Evolutionary conservation across 2,113 vertebrate species (phyloP).

Genomic region (Sinocyclocheilus rhinocerous): DNA sequence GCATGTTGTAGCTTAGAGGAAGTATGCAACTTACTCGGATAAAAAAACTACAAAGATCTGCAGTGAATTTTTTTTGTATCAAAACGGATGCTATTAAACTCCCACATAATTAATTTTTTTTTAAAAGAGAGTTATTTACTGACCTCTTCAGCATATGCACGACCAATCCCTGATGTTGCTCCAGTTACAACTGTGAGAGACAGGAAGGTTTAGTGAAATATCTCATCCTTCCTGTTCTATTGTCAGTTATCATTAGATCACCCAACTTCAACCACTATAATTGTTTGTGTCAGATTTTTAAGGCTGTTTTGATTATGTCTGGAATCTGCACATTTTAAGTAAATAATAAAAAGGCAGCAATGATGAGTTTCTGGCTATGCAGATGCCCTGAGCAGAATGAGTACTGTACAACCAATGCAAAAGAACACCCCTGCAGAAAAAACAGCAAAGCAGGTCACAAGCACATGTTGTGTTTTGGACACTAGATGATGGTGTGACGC

Average conservation of each 20-base stretch:
- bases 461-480: neutral
- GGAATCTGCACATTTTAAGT: neutral
- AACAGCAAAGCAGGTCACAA: neutral
- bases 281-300: neutral
- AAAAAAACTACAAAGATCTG: neutral
- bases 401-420: neutral
- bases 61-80: neutral
- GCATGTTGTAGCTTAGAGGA: neutral
- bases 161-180: conserved; percentile 80
- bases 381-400: conserved; percentile 4
- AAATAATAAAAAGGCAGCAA: neutral
- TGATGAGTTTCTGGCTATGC: neutral
- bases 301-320: neutral
- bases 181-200: conserved; percentile 78
- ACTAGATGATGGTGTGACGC: neutral
- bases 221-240: neutral
- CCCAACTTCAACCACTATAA: neutral
- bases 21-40: neutral
- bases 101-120: neutral
- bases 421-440: conserved; percentile 12
- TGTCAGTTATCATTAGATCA: neutral
- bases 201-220: conserved; percentile 1
- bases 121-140: conserved; percentile 40
- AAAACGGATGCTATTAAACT: neutral
- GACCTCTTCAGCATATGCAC: conserved; percentile 80